A percentile compares a stretch with the other conserved stretches of the same genome.
Evolutionary conservation across 2,888 invertebrate genomes (phyloP).

Genomic region (Willowsia nigromaculata): DNA sequence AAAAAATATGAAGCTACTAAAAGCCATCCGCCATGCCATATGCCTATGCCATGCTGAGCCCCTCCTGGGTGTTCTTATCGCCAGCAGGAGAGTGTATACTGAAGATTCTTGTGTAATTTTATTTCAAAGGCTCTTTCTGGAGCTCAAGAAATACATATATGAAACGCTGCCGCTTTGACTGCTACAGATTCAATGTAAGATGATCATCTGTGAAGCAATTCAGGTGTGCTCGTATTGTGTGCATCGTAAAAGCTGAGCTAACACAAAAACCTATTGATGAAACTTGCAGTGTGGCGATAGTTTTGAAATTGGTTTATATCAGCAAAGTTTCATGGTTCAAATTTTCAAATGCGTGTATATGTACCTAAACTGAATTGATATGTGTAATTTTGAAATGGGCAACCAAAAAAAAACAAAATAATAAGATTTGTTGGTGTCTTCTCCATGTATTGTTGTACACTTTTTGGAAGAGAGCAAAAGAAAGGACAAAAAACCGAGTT

Average conservation of each 20-base stretch:
- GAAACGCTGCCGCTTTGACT: too few species aligned
- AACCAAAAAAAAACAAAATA: not conserved
- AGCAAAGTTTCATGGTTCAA: not conserved
- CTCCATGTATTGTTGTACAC: not conserved
- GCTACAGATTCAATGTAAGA: too few species aligned
- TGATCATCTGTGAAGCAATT: too few species aligned
- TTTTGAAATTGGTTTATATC: not conserved
- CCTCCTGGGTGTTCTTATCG: constrained; percentile 23
- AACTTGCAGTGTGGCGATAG: not conserved
- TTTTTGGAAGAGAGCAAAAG: not conserved
- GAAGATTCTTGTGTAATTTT: not conserved
- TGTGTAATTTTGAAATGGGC: not conserved
- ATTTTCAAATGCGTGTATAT: not conserved
- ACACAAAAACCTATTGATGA: not conserved
- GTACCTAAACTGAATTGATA: not conserved
- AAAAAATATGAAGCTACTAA: constrained; percentile 4
- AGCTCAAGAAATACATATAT: too few species aligned
- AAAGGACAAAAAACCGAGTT: not conserved
- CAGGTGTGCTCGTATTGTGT: too few species aligned
- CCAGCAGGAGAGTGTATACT: not conserved
- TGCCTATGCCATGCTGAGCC: constrained; percentile 3
- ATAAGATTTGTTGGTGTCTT: not conserved
- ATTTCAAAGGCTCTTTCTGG: not conserved
- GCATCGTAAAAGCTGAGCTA: not conserved
- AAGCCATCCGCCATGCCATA: constrained; percentile 3